These are phyloP conservation scores for Noctua pronuba DNA, from an alignment of 2,888 invertebrate genomes.

Conservation along the genomic window DNA sequence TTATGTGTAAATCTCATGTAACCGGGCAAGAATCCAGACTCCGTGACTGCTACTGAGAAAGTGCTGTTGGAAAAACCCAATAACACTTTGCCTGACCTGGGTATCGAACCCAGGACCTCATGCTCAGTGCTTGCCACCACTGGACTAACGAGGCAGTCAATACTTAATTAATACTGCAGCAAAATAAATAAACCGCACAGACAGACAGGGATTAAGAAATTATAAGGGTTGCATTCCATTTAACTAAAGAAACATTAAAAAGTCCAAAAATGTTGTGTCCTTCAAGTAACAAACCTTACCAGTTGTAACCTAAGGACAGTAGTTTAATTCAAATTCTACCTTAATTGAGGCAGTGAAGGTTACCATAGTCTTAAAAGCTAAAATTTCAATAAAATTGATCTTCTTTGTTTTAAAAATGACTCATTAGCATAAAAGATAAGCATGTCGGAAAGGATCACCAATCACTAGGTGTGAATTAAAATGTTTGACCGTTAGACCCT, in stretches of 20 bases:
- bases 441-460: neutral
- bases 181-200: neutral
- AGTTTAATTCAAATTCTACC: neutral
- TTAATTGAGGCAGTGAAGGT: neutral
- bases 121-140: too few relatives aligned
- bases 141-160: too few relatives aligned
- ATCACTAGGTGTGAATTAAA: conserved; percentile 39
- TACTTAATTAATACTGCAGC: neutral
- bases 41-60: too few relatives aligned
- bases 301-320: too few relatives aligned
- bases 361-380: neutral
- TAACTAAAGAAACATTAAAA: neutral
- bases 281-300: too few relatives aligned
- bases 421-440: neutral
- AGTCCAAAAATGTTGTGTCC: neutral
- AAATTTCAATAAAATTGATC: neutral
- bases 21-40: too few relatives aligned
- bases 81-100: too few relatives aligned
- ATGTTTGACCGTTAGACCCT: neutral
- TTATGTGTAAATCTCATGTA: too few relatives aligned
- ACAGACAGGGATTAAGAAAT: neutral
- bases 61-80: too few relatives aligned
- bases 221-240: neutral
- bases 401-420: conserved; percentile 1
- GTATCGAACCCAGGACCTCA: too few relatives aligned